A percentile compares a stretch with the other conserved stretches of the same genome.
Evolutionary conservation across 2,113 vertebrate species (phyloP).

Genomic region (Scomber colias): DNA sequence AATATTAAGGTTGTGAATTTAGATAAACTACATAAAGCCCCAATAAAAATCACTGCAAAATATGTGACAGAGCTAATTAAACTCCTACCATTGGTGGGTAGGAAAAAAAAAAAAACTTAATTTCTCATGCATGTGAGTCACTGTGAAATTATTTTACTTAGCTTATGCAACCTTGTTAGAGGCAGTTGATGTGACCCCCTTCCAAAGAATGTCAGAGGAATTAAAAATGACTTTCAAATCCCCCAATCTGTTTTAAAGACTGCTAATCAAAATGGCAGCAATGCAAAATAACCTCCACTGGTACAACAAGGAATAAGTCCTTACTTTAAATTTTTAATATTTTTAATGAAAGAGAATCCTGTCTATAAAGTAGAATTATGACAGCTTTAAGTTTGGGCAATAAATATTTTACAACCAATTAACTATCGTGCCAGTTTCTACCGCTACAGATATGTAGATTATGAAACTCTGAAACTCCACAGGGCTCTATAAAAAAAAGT

Average conservation of each 20-base stretch:
- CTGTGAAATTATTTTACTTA: constrained; percentile 59
- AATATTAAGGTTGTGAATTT: constrained; percentile 40
- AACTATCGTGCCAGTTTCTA: neutral
- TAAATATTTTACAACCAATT: constrained; percentile 10
- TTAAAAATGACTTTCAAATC: constrained; percentile 43
- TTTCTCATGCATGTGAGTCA: constrained; percentile 65
- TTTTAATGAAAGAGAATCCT: neutral
- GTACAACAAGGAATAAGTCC: neutral
- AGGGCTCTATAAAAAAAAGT: neutral
- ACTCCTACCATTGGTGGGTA: constrained; percentile 19
- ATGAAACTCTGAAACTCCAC: neutral
- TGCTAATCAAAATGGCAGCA: constrained; percentile 42
- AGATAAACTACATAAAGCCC: constrained; percentile 24
- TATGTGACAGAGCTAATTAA: constrained; percentile 66
- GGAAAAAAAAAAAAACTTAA: constrained; percentile 26
- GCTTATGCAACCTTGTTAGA: constrained; percentile 60
- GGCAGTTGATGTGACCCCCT: constrained; percentile 44
- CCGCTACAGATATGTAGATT: neutral
- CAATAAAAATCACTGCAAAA: constrained; percentile 45
- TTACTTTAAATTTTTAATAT: neutral
- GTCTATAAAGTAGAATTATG: neutral
- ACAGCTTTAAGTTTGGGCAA: neutral
- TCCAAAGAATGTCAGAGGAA: constrained; percentile 51
- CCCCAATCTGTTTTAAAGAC: constrained; percentile 13
- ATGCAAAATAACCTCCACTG: constrained; percentile 17